Conservation (phyloP, 1,140 invertebrate genomes). For the Limonius californicus region DNA sequence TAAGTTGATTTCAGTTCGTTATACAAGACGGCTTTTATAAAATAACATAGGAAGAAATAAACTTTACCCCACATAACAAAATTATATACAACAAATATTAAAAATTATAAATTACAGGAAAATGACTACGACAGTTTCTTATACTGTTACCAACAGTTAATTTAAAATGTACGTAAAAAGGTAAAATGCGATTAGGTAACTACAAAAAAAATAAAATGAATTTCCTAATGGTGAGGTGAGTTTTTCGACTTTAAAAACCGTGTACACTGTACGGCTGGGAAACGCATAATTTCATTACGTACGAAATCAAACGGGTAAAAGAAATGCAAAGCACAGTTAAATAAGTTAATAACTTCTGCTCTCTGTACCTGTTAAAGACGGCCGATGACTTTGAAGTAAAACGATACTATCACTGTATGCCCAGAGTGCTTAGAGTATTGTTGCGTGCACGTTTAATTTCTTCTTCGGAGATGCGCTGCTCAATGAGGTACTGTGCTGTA, state of each 20-base stretch:
- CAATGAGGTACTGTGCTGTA: slow-evolving; percentile 90
- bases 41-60: not conserved
- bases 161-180: slow-evolving; percentile 5
- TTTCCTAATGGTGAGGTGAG: too few relatives aligned
- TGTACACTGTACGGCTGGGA: not conserved
- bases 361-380: slow-evolving; percentile 2
- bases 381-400: not conserved
- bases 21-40: not conserved
- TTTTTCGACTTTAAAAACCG: not conserved
- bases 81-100: not conserved
- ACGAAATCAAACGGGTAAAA: too few relatives aligned
- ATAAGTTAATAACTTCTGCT: not conserved
- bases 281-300: not conserved
- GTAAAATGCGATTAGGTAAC: not conserved
- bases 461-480: slow-evolving; percentile 93
- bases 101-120: not conserved
- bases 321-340: not conserved
- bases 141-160: slow-evolving; percentile 8
- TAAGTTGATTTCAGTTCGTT: too few relatives aligned
- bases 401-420: slow-evolving; percentile 43
- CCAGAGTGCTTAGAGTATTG: slow-evolving; percentile 72
- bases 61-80: slow-evolving; percentile 2
- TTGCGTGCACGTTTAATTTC: slow-evolving; percentile 89
- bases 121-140: not conserved
- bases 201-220: not conserved